Evolutionary conservation across 2,888 invertebrate genomes (phyloP), one percentile per base, ranked within the genome.

Genomic region (Eustalomyia histrio): DNA sequence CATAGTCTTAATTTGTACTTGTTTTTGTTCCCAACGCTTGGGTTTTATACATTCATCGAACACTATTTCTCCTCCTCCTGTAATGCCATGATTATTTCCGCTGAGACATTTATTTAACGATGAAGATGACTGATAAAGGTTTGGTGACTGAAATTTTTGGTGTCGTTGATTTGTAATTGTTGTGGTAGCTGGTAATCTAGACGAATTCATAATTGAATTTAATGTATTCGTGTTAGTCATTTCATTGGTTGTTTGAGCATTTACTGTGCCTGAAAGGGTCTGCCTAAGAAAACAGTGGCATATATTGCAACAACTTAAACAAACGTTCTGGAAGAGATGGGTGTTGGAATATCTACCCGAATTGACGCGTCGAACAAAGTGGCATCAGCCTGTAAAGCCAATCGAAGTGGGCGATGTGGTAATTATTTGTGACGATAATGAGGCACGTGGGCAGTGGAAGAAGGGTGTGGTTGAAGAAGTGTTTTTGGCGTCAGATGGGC

Each of bases 1-100:
- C 92, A 98, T 94, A 17, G 98, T 98, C 90, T 98, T 97, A 88
- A 98, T 98, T 92, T 98, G 97, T 83, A 98, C 98, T 91, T 98
- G 97, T 90, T 98, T 98, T 91, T 98, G 98, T 91, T 97, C 97
- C 98, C 98, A 98, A 90, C 97, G 95, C 83, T 96, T 80, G 9
- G 80, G 78, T 61, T 78, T 78, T 16, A 33, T 53, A 47, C 63
- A 74, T 24, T 69, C 74, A 17, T 67, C 78, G 0, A 72, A 47
- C 43, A 60, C 16, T 3, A 39, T 39, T 12, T 71, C 53, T 12
- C 47, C 35, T n/a, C n/a, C n/a, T 24, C 2, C 35, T 47, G n/a
- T 47, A n/a, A 53, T 43, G 9, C 39, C 71, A 53, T 0, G 29
- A 29, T 29, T 53, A 52, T 68, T 17, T 67, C 29, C 53, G 29